These are phyloP conservation scores for Cepphus grylle DNA, from an alignment of 2,113 vertebrate genomes.

Conservation along the genomic window DNA sequence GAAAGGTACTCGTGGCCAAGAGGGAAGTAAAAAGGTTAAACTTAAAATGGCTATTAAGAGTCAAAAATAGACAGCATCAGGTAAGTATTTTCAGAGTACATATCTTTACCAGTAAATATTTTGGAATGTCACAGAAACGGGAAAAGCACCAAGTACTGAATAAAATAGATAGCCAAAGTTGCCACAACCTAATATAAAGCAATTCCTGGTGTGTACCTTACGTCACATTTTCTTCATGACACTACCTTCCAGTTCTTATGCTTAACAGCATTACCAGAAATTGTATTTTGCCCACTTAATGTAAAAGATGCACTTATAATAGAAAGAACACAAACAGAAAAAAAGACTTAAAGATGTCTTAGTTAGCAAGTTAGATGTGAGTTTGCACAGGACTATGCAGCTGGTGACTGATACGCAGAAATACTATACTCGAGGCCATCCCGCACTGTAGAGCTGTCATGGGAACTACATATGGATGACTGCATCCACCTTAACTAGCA, in stretches of 20 bases:
- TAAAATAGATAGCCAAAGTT: background rate
- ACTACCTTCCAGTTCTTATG: background rate
- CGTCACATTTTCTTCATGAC: accelerated
- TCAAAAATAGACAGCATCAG: background rate
- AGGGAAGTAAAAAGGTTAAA: background rate
- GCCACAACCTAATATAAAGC: background rate
- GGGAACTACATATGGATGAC: background rate
- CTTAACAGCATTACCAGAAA: background rate
- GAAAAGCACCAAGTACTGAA: background rate
- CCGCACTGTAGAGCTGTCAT: background rate
- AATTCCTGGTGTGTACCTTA: background rate
- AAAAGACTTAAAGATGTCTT: background rate
- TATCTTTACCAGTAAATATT: background rate
- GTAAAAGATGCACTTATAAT: accelerated
- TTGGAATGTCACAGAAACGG: background rate
- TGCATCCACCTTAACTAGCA: background rate
- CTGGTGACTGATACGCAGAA: background rate
- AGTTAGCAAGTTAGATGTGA: background rate
- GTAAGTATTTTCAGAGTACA: background rate
- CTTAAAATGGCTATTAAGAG: background rate
- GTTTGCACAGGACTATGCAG: background rate
- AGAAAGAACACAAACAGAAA: background rate
- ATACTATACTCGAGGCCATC: accelerated
- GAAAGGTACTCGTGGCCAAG: background rate
- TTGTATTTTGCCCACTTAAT: background rate